phyloP scores from a whole-genome alignment of 2,113 vertebrate species.

The Urocolius indicus region DNA sequence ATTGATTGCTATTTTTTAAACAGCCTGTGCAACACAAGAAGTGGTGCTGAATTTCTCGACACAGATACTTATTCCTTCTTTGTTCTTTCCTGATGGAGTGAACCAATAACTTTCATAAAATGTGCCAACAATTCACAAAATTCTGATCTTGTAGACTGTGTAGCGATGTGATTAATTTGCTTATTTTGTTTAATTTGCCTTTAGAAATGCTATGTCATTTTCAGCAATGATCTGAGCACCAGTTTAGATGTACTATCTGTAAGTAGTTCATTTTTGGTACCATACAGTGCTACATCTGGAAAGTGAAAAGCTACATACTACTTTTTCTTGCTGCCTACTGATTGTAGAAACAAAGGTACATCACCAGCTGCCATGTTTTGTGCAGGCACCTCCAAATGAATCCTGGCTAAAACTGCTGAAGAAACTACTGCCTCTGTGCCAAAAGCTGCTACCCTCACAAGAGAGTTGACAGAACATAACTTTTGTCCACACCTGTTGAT shows the following conservation, averaged over 20 bases:
- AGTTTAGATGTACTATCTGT: not conserved
- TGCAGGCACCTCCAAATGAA: not conserved
- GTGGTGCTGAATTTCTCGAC: not conserved
- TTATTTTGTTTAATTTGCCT: not conserved
- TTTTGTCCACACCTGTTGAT: not conserved
- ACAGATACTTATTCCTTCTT: not conserved
- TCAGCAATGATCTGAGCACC: not conserved
- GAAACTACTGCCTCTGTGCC: not conserved
- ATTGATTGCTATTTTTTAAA: not conserved
- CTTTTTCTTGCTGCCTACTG: not conserved
- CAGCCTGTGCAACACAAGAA: not conserved
- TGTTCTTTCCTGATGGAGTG: not conserved
- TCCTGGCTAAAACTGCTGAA: not conserved
- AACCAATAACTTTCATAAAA: not conserved
- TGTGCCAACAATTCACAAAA: not conserved
- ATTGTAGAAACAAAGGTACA: not conserved
- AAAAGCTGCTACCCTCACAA: not conserved
- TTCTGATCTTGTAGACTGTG: not conserved
- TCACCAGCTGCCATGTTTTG: not conserved
- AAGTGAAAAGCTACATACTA: not conserved
- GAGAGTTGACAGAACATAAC: not conserved
- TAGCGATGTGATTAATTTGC: not conserved
- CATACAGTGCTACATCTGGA: not conserved
- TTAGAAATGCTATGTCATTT: not conserved
- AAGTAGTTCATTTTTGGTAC: not conserved